Evolutionary conservation across 2,888 invertebrate species (phyloP), one percentile per base, ranked within the genome.

Genomic region (Apoda limacodes): DNA sequence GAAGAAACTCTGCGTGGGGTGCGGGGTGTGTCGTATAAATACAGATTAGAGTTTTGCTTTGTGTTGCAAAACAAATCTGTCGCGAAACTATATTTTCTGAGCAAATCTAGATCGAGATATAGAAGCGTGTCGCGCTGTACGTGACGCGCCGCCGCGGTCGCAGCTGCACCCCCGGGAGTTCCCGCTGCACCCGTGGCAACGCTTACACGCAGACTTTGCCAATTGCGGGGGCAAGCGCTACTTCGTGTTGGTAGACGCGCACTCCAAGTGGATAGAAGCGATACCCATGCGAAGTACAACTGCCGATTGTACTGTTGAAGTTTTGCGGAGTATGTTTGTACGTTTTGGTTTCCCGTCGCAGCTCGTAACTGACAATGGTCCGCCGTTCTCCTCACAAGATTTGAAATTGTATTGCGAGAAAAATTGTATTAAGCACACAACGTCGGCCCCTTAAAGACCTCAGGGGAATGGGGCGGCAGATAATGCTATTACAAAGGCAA

Each of bases 191-290:
- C 43, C 42, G 5, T 48, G 46, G 43, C 33, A 32, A 5, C 34
- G 45, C 6, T 4, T 46, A 2, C 45, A 44, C 24, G 42, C 37
- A 0, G 47, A 49, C 14, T 43, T 43, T 9, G 35, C 33, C 4
- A 37, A 40, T 7, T 39, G 15, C 12, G 28, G 14, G 5, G 40
- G 41, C 10, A 43, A 37, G 10, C 32, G 35, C 10, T 52, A 43
- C 19, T 23, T 50, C 3, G 30, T 52, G 5, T 17, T 46, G 2
- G 28, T 48, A 3, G 45, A 48, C 25, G 43, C 46, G 1, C 31
- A 40, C 15, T 33, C 39, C 4, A 49, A 48, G 13, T 49, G 47
- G 48, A 35, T 49, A 2, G 46, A 52, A 17, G 43, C 34, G 2
- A 29, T 42, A 5, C 13, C 5, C 2, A 43, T 50, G 40, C 5